phyloP scores from a whole-genome alignment of 1,140 invertebrate species.

The Procambarus clarkii region DNA sequence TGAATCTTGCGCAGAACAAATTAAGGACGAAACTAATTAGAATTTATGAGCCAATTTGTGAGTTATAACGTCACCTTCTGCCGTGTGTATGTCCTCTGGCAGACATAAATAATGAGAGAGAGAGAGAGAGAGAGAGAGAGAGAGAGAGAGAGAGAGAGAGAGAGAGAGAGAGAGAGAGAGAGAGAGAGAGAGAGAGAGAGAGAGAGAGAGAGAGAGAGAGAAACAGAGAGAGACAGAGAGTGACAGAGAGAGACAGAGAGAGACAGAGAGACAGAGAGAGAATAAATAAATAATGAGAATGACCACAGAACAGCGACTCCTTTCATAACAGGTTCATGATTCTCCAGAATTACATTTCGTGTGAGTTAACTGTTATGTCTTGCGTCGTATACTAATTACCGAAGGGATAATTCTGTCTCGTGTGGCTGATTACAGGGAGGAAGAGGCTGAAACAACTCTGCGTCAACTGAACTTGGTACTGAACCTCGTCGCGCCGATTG shows the following conservation, averaged over 20 bases:
- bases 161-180: background rate
- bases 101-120: background rate
- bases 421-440: background rate
- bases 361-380: background rate
- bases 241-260: background rate
- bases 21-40: background rate
- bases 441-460: no score
- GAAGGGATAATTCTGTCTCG: background rate
- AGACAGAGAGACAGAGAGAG: background rate
- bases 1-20: background rate
- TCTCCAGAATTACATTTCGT: background rate
- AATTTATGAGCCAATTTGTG: conserved; percentile 7
- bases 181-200: background rate
- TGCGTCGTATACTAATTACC: background rate
- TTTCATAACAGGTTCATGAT: background rate
- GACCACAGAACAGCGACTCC: no score
- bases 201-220: background rate
- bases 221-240: background rate
- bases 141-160: background rate
- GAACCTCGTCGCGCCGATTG: no score
- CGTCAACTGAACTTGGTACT: background rate
- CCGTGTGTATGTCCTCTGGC: background rate
- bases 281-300: no score
- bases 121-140: background rate
- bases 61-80: background rate